A percentile compares a stretch with the other conserved stretches of the same genome.
phyloP scores from a whole-genome alignment of 2,888 invertebrate genomes.

The Synergus itoensis region DNA sequence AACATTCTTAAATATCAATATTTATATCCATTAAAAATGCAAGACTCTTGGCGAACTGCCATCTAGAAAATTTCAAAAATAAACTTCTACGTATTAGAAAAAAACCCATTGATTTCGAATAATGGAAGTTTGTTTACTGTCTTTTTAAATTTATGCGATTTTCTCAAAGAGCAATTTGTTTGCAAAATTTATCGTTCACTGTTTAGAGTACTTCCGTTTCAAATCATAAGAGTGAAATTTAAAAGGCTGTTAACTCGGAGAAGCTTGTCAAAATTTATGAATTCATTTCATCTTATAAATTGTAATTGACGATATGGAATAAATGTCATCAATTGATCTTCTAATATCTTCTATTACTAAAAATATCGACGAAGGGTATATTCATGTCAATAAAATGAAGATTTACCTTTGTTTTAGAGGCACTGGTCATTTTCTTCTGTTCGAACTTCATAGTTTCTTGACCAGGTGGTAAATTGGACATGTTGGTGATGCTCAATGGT shows the following conservation, averaged over 20 bases:
- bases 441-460: slow-evolving; percentile 89
- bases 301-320: not conserved
- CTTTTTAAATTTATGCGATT: not conserved
- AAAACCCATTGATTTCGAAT: not conserved
- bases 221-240: slow-evolving; percentile 19
- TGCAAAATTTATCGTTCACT: not conserved
- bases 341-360: not conserved
- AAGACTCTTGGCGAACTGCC: slow-evolving; percentile 9
- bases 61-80: not conserved
- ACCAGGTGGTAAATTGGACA: slow-evolving; percentile 67
- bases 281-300: not conserved
- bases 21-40: slow-evolving; percentile 18
- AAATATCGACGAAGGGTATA: not conserved
- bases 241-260: slow-evolving; percentile 7
- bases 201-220: not conserved
- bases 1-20: not conserved
- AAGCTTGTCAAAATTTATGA: slow-evolving; percentile 5
- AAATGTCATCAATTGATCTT: not conserved
- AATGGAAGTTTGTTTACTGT: too few species aligned
- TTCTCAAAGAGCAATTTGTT: not conserved
- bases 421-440: slow-evolving; percentile 89
- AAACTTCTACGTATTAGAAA: not conserved
- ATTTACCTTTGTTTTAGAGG: slow-evolving; percentile 85
- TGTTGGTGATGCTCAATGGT: slow-evolving; percentile 71
- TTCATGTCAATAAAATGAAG: not conserved